These are phyloP conservation scores for Rhegmatorhina hoffmannsi DNA, from an alignment of 2,113 vertebrate species.

Conservation along the genomic window DNA sequence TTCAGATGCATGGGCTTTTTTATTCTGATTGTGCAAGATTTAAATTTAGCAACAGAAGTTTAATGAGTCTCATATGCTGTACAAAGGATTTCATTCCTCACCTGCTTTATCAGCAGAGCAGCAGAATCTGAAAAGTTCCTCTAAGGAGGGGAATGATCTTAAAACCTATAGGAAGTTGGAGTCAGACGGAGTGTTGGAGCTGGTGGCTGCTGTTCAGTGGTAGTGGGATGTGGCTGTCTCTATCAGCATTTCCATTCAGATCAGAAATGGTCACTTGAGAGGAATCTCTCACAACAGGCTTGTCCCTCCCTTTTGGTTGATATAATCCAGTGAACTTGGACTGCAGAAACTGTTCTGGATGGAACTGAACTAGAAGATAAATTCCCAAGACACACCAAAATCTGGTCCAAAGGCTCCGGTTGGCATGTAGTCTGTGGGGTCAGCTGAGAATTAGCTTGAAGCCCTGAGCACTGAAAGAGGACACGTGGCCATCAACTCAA, in stretches of 20 bases:
- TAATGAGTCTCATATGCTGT: background rate
- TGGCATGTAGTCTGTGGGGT: background rate
- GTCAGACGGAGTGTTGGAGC: background rate
- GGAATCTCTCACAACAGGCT: background rate
- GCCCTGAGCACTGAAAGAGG: background rate
- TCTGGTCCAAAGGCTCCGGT: background rate
- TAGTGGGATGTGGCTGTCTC: background rate
- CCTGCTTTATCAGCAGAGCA: background rate
- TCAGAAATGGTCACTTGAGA: background rate
- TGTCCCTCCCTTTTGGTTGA: background rate
- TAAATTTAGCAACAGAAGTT: constrained; percentile 3
- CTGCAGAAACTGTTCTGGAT: background rate
- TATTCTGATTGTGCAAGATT: background rate
- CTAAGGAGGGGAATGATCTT: background rate
- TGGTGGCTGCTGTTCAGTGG: background rate
- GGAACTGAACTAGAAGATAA: background rate
- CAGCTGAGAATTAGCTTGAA: background rate
- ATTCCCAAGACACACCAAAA: background rate
- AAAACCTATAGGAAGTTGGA: background rate
- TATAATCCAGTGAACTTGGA: background rate
- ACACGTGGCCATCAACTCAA: background rate
- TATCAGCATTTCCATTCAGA: background rate
- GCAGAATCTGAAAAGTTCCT: background rate
- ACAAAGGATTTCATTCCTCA: background rate
- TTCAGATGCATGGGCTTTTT: background rate